Base-by-base conservation (phyloP, 2,888 invertebrate genomes). In the Latrodectus elegans region DNA sequence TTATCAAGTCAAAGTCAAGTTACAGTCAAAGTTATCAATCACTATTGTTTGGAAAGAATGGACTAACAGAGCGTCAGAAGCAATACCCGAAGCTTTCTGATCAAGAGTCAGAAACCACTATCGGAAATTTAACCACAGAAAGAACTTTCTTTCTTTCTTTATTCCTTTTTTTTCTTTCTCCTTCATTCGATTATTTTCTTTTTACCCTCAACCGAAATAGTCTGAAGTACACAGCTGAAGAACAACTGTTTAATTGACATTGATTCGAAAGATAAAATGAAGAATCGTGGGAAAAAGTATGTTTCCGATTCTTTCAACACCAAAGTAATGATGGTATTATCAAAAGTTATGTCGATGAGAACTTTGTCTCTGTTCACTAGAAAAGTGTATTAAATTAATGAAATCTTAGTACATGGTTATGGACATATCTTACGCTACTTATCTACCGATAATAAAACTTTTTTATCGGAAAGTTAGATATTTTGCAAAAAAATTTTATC, bases 81-180 rank as follows among this genome's bases (percentile, higher is more conserved):
- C 65, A 51, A 80, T 73, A 82, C 53, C 38, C 17, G 49, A 15
- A 38, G 53, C 67, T 26, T 11, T 73, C 26, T 82, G 74, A 82
- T 67, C 82, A 82, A 64, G 22, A 80, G 52, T 14, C 51, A 80
- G 74, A 67, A 74, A 49, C 11, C 64, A 26, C 77, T 71, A 80
- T 80, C 53, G 72, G 72, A 72, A 72, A 72, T 80, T 72, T 73
- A 73, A 80, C 80, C 80, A 60, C 80, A 22, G 38, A 60, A 80
- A 80, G 71, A 72, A 12, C 15, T 14, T 55, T 73, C 15, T 51
- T 72, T n/a, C 65, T 72, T 60, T 38, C 26, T 49, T 49, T 17
- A 14, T 22, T 73, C 60, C 60, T 72, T 12, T 80, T 72, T 12
- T 80, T 78, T 22, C 11, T 68, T 68, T 67, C 55, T 55, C 6